Base-by-base conservation (phyloP, 2,888 invertebrate species). In the Ariolimax columbianus region DNA sequence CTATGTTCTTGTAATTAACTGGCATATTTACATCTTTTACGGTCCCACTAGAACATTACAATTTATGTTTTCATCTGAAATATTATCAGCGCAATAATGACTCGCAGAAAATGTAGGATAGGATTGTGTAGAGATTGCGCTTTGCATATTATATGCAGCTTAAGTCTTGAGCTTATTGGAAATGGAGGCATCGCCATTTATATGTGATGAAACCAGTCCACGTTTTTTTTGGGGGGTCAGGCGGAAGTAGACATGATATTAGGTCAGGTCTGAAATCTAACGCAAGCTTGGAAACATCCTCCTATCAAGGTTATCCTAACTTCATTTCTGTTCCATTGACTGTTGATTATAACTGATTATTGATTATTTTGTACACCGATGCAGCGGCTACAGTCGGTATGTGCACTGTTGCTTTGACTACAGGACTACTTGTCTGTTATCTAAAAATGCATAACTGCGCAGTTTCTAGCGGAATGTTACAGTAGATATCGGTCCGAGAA, bases 311-410 rank as follows among this genome's bases (percentile, higher is more conserved):
- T 43, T 73, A 47, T 43, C 43, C 73, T 26, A 73, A 73, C 40
- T 73, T 43, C 43, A 14, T 43, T 40, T 73, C 43, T 47, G 73
- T 30, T 73, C n/a, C 73, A 73, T 73, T 43, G 73, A 73, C 73
- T 73, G 26, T 73, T 43, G 43, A 73, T 73, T 43, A 30, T 73
- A n/a, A 73, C 73, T 43, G 43, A 73, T 73, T 73, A 73, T 73
- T 73, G 73, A 73, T 73, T 73, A n/a, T 26, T 73, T 70, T 43
- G n/a, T 14, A 73, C 43, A 73, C n/a, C 40, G 72, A 73, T 73
- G 43, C 73, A 38, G 40, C 38, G 26, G 30, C n/a, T 47, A 11
- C 43, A 43, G 43, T 9, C 73, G 43, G 47, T 43, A 43, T 14
- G 43, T 43, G 73, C 40, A 73, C n/a, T 43, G 73, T 47, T 72